Evolutionary conservation across 2,797 vertebrate species (phyloP).

Genomic region (Acomys russatus): DNA sequence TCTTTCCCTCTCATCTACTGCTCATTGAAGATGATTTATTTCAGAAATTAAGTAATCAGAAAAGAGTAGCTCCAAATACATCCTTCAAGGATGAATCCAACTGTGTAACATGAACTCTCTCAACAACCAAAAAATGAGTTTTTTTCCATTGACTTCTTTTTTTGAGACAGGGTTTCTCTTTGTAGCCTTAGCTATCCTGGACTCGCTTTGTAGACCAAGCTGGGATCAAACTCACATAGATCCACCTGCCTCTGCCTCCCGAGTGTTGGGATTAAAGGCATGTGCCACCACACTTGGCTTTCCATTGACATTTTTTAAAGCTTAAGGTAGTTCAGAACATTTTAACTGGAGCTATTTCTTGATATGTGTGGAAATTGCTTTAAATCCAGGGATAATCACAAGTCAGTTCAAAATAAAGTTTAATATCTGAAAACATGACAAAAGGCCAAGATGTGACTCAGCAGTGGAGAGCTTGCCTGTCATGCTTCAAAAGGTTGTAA

Average conservation of each 20-base stretch:
- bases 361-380: background rate
- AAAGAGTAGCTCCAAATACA: background rate
- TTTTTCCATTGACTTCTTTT: background rate
- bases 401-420: background rate
- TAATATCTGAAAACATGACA: background rate
- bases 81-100: background rate
- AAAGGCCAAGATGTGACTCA: background rate
- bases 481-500: background rate
- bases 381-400: conserved; percentile 21
- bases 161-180: too few species aligned
- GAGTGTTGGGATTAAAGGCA: too few species aligned
- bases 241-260: too few species aligned
- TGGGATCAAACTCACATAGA: too few species aligned
- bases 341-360: background rate
- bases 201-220: too few species aligned
- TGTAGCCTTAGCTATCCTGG: too few species aligned
- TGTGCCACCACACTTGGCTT: too few species aligned
- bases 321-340: background rate
- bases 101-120: background rate
- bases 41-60: background rate
- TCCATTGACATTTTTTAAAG: background rate
- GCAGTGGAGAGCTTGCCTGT: background rate
- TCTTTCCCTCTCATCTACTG: background rate
- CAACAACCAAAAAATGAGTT: background rate
- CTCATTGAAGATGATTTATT: background rate